phyloP scores from a whole-genome alignment of 2,113 vertebrate species.

The Amphiprion percula region DNA sequence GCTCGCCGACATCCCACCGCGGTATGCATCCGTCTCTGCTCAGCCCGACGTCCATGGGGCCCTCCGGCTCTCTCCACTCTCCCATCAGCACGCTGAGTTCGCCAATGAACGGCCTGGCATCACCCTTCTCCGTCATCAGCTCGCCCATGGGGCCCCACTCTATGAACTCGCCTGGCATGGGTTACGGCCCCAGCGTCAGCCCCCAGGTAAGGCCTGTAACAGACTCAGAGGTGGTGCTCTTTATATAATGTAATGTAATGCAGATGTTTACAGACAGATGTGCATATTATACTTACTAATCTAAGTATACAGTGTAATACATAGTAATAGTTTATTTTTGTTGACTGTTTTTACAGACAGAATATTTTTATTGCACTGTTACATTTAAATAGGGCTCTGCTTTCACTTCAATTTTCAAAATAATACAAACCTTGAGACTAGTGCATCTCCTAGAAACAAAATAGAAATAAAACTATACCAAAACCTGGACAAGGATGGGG shows the following conservation, averaged over 20 bases:
- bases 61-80: constrained; percentile 92
- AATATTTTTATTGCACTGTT: too few species aligned
- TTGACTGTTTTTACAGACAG: too few species aligned
- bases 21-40: constrained; percentile 93
- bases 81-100: constrained; percentile 94
- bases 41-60: constrained; percentile 89
- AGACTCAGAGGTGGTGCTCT: constrained; percentile 1
- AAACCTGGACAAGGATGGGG: too few species aligned
- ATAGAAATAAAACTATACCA: too few species aligned
- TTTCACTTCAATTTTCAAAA: too few species aligned
- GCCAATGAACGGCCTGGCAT: constrained; percentile 95
- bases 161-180: constrained; percentile 93
- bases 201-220: constrained; percentile 90
- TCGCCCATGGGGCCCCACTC: constrained; percentile 95
- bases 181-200: constrained; percentile 91
- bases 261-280: not conserved
- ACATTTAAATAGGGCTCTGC: too few species aligned
- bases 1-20: constrained; percentile 89
- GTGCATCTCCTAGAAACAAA: too few species aligned
- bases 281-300: too few species aligned
- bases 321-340: too few species aligned
- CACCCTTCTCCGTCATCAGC: constrained; percentile 98
- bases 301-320: too few species aligned
- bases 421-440: too few species aligned
- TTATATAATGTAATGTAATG: not conserved